A percentile compares a stretch with the other conserved stretches of the same genome.
Conservation (phyloP, 2,113 vertebrate species). For the Falcunculus frontatus region DNA sequence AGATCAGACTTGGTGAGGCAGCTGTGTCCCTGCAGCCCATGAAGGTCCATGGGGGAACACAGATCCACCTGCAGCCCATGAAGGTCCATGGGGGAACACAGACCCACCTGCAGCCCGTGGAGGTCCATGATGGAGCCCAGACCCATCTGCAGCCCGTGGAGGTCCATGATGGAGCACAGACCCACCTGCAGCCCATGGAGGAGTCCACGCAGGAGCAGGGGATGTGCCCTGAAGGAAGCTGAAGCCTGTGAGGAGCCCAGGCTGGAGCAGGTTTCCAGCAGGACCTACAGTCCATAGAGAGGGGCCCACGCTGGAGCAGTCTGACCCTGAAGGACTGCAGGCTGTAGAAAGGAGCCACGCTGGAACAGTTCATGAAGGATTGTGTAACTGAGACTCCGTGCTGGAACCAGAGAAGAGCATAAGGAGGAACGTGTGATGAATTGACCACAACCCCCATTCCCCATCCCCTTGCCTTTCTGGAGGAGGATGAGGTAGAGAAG, state of each 20-base stretch:
- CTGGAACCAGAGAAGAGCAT: neutral
- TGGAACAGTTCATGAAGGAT: neutral
- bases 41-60: neutral
- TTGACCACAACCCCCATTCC: neutral
- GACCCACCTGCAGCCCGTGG: neutral
- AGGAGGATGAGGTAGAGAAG: neutral
- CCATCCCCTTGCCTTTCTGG: rapidly evolving
- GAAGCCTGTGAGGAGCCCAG: rapidly evolving
- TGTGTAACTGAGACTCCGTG: rapidly evolving
- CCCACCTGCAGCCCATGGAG: too few relatives aligned
- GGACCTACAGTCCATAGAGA: neutral
- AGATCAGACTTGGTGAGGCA: neutral
- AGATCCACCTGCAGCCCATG: neutral
- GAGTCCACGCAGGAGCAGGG: rapidly evolving
- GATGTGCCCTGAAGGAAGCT: neutral
- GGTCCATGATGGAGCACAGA: too few relatives aligned
- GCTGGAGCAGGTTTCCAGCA: neutral
- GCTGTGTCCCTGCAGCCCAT: neutral
- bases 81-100: neutral
- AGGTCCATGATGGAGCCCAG: rapidly evolving
- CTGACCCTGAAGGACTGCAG: neutral
- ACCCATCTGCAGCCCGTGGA: neutral
- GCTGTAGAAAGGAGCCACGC: neutral
- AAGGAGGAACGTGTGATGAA: neutral
- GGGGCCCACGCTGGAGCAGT: neutral